Conservation (phyloP, 1,140 invertebrate species). For the Diprion similis region DNA sequence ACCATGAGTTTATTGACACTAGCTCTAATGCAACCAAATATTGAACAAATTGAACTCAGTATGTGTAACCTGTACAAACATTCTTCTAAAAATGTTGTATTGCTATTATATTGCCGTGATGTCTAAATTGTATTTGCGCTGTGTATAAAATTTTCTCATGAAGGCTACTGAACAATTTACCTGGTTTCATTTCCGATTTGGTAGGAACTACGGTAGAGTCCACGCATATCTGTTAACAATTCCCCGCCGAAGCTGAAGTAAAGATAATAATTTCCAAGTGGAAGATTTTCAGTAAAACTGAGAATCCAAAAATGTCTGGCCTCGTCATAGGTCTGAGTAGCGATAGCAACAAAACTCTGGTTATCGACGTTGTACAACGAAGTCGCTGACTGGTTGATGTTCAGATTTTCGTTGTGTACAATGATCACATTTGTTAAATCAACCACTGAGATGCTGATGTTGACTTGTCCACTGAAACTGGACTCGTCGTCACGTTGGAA, state of each 20-base stretch:
- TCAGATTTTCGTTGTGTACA: conserved; percentile 35
- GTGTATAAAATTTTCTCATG: no score
- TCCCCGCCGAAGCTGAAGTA: conserved; percentile 41
- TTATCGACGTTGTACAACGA: background rate
- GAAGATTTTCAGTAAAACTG: conserved; percentile 16
- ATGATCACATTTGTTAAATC: conserved; percentile 27
- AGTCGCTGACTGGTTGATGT: conserved; percentile 28
- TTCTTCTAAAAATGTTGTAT: no score
- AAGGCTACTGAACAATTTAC: conserved; percentile 15
- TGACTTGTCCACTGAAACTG: conserved; percentile 34
- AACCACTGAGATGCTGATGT: conserved; percentile 26
- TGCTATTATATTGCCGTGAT: no score
- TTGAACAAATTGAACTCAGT: no score
- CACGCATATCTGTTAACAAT: conserved; percentile 59
- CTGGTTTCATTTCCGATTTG: conserved; percentile 42
- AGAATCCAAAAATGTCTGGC: conserved; percentile 39
- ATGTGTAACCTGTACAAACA: no score
- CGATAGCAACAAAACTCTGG: conserved; percentile 20
- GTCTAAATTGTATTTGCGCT: no score
- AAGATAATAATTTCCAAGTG: conserved; percentile 30
- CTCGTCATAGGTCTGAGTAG: conserved; percentile 23
- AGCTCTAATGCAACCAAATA: no score
- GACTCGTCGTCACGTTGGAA: conserved; percentile 29
- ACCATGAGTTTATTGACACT: no score
- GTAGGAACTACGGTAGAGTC: conserved; percentile 67